Percentiles rank a stretch among this genome's conserved stretches.
Conservation (phyloP, 2,888 invertebrate genomes). For the Augochlorella aurata region DNA sequence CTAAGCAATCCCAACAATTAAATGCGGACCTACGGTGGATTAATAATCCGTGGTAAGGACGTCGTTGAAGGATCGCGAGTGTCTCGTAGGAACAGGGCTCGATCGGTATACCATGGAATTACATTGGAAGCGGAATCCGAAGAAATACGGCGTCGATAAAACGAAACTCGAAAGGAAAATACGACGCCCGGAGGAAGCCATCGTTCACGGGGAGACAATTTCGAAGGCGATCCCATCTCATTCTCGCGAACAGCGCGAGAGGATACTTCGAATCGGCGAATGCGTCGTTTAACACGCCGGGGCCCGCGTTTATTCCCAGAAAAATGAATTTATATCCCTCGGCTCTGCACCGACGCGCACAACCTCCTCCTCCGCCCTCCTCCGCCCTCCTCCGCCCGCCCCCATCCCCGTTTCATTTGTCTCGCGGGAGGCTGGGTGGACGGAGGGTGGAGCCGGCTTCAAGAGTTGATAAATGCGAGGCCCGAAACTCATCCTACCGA, state of each 20-base stretch:
- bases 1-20: too few relatives aligned
- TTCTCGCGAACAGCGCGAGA: conserved; percentile 18
- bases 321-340: conserved; percentile 67
- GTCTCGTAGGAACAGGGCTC: background rate
- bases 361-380: background rate
- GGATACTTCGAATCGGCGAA: conserved; percentile 53
- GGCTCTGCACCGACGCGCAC: conserved; percentile 41
- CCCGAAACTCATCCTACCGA: conserved; percentile 68
- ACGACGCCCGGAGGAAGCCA: conserved; percentile 28
- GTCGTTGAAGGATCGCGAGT: background rate
- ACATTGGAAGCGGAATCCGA: background rate
- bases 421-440: conserved; percentile 25
- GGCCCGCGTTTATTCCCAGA: conserved; percentile 47
- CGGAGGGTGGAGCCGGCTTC: conserved; percentile 40
- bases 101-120: conserved; percentile 13
- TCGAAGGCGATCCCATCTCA: conserved; percentile 49
- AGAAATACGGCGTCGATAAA: conserved; percentile 26
- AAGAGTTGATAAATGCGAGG: conserved; percentile 70
- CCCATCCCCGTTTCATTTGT: conserved; percentile 50
- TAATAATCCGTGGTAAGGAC: background rate
- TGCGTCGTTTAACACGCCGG: conserved; percentile 59
- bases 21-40: too few relatives aligned
- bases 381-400: background rate
- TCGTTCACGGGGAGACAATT: conserved; percentile 59
- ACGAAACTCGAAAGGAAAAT: conserved; percentile 28